These are phyloP conservation scores for Pogonocherus hispidulus DNA, from an alignment of 2,888 invertebrate species.

Conservation along the genomic window DNA sequence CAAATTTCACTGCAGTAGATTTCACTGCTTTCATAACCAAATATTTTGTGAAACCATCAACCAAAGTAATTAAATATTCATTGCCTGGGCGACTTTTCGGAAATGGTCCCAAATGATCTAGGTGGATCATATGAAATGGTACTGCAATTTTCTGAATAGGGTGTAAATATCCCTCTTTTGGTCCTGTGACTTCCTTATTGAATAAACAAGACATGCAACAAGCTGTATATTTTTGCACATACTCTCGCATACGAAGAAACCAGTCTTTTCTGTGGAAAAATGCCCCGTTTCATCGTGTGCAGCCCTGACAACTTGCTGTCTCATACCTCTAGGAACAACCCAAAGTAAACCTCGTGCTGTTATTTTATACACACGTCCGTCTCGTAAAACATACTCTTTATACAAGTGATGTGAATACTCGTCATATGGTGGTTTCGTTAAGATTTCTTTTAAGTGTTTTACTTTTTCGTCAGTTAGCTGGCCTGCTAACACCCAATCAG, in stretches of 20 bases:
- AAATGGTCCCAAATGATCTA: constrained; percentile 66
- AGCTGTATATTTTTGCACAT: constrained; percentile 63
- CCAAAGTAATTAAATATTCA: constrained; percentile 6
- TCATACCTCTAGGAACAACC: constrained; percentile 60
- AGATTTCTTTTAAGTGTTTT: constrained; percentile 47
- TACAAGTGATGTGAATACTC: constrained; percentile 21
- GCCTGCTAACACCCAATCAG: constrained; percentile 41
- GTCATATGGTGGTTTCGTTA: constrained; percentile 20
- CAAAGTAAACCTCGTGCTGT: constrained; percentile 49
- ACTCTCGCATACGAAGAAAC: too few species aligned
- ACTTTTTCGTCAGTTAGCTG: constrained; percentile 42
- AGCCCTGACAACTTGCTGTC: constrained; percentile 47
- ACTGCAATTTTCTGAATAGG: constrained; percentile 40
- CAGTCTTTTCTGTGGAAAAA: constrained; percentile 62
- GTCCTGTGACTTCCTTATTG: constrained; percentile 52
- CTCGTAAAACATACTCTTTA: constrained; percentile 34
- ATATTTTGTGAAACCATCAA: constrained; percentile 5
- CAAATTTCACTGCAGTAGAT: too few species aligned
- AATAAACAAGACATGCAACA: constrained; percentile 65
- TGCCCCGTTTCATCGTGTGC: constrained; percentile 66
- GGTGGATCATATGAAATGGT: constrained; percentile 48
- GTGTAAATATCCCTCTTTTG: constrained; percentile 46
- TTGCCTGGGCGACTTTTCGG: constrained; percentile 50
- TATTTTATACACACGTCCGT: constrained; percentile 37
- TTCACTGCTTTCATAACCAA: too few species aligned